phyloP scores from a whole-genome alignment of 2,113 vertebrate genomes.

The Sardina pilchardus region DNA sequence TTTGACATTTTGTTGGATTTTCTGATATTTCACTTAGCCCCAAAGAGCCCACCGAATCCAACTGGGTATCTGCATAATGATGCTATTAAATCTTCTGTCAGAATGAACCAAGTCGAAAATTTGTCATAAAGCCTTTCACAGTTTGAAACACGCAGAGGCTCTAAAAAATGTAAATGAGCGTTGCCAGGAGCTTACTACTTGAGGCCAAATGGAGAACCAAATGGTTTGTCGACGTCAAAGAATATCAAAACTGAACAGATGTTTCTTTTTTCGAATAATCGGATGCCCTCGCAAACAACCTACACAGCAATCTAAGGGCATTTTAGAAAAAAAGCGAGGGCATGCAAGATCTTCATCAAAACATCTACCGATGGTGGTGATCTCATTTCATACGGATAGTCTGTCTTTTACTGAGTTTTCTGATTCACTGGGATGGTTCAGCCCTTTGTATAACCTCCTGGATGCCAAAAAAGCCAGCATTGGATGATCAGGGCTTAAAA shows the following conservation, averaged over 20 bases:
- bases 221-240: not conserved
- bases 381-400: not conserved
- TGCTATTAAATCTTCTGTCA: not conserved
- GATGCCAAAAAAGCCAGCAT: not conserved
- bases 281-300: not conserved
- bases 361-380: not conserved
- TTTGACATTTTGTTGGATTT: not conserved
- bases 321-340: not conserved
- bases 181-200: not conserved
- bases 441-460: not conserved
- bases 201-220: too few species aligned
- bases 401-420: not conserved
- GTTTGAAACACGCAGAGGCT: not conserved
- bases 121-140: not conserved
- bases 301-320: not conserved
- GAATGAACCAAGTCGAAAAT: not conserved
- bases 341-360: slow-evolving; percentile 5
- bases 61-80: not conserved
- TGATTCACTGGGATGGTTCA: not conserved
- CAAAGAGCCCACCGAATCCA: not conserved
- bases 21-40: not conserved
- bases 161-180: not conserved
- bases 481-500: not conserved
- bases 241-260: not conserved
- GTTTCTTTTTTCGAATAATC: not conserved